Evolutionary conservation across 2,797 vertebrate genomes (phyloP).

Genomic region (Dryobates pubescens): DNA sequence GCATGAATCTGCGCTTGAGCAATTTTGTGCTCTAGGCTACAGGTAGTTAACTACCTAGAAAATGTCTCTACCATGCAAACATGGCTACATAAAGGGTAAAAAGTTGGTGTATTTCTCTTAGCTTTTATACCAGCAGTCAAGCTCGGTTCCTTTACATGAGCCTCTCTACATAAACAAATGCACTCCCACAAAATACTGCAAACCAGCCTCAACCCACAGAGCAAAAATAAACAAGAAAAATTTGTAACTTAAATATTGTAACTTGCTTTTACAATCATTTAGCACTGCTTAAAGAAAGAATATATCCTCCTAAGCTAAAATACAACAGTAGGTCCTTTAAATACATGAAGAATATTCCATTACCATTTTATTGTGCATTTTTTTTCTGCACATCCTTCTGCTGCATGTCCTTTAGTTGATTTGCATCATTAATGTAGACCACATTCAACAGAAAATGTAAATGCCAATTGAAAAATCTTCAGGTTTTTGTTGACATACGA

Average conservation of each 20-base stretch:
- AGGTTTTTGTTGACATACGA: background rate
- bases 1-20: background rate
- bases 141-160: background rate
- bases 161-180: background rate
- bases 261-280: background rate
- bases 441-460: background rate
- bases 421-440: background rate
- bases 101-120: background rate
- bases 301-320: background rate
- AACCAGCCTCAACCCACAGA: background rate
- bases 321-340: background rate
- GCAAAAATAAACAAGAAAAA: background rate
- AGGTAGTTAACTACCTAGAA: background rate
- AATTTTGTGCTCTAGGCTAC: background rate
- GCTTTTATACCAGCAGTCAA: background rate
- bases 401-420: background rate
- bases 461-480: background rate
- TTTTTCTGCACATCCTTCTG: background rate
- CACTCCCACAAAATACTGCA: background rate
- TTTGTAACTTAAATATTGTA: background rate
- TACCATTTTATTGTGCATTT: background rate
- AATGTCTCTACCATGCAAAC: conserved; percentile 1
- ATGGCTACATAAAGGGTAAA: background rate
- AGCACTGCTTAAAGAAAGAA: background rate
- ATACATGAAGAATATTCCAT: background rate